Base-by-base conservation (phyloP, 2,113 vertebrate genomes). In the Typhlomys cinereus region DNA sequence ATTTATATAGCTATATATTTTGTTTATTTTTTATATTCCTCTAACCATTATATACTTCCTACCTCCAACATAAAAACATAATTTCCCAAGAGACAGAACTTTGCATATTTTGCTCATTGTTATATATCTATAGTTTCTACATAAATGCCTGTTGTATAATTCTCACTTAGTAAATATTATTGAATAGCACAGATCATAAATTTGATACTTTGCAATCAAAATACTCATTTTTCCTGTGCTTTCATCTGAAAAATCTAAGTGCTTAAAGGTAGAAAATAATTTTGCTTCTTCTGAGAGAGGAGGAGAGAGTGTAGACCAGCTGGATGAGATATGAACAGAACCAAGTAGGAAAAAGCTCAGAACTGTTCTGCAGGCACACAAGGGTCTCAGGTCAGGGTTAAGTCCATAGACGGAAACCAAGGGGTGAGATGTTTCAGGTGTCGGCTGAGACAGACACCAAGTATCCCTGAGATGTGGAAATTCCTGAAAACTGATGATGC, bases 221-320 rank as follows among this genome's bases (percentile, higher is more conserved):
- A 8, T 36, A 67, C 20, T 46, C 44, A 61, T 29, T n/a, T 5
- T 34, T 50, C 44, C 39, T 44, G 9, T 50, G 6, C 13, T 86
- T 82, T 23, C 8, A 52, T 29, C 3, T 86, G 9, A 84, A 69
- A 46, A 50, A 31, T n/a, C 11, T 23, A n/a, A 34, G 4, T 21
- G 2, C 3, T 12, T 44, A 82, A 88, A 3, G 3, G 3, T 6
- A 50, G 17, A 57, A 69, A 69, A 17, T n/a, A 31, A 34, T 44
- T 34, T 44, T 9, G n/a, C 18, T 66, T 61, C 36, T 44, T 62
- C 36, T 82, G 81, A 71, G 12, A 57, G 29, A 27, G 4, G 23
- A 64, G 13, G 14, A 18, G 6, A 7, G 21, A 8, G 17, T 6
- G 2, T 12, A 17, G 15, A 41, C 0, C 21, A 12, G 7, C 8